Conservation (phyloP, 2,888 invertebrate species). For the Hypercompe scribonia region DNA sequence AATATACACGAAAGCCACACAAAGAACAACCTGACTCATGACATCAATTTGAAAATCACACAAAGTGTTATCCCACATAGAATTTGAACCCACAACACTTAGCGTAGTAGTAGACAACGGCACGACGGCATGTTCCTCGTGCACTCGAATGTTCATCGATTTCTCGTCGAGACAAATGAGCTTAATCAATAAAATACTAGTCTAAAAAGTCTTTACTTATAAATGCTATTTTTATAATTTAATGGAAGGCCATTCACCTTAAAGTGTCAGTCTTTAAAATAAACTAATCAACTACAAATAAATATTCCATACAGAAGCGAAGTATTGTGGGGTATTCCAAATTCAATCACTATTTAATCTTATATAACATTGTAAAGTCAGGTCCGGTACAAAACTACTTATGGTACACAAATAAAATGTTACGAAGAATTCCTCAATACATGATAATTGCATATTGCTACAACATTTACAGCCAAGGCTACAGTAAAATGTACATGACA, state of each 20-base stretch:
- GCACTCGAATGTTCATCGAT: no score
- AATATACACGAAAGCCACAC: no score
- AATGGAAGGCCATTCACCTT: neutral
- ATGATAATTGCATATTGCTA: slow-evolving; percentile 76
- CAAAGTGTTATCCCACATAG: no score
- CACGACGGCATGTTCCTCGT: no score
- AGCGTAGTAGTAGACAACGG: no score
- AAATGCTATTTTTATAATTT: no score
- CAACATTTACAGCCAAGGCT: slow-evolving; percentile 66
- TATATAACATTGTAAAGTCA: neutral
- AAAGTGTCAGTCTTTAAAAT: neutral
- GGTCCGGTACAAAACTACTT: slow-evolving; percentile 15
- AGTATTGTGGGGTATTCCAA: neutral
- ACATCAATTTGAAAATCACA: no score
- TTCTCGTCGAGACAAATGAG: no score
- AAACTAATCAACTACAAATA: neutral
- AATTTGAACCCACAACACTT: no score
- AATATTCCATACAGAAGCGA: neutral
- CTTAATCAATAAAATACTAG: no score
- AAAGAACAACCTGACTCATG: no score
- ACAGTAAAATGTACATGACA: slow-evolving; percentile 65
- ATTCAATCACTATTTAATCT: neutral
- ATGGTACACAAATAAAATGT: slow-evolving; percentile 48
- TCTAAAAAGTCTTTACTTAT: no score
- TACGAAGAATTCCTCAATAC: slow-evolving; percentile 59